A percentile compares a stretch with the other conserved stretches of the same genome.
Conservation (phyloP, 2,888 invertebrate species). For the Xestia xanthographa region DNA sequence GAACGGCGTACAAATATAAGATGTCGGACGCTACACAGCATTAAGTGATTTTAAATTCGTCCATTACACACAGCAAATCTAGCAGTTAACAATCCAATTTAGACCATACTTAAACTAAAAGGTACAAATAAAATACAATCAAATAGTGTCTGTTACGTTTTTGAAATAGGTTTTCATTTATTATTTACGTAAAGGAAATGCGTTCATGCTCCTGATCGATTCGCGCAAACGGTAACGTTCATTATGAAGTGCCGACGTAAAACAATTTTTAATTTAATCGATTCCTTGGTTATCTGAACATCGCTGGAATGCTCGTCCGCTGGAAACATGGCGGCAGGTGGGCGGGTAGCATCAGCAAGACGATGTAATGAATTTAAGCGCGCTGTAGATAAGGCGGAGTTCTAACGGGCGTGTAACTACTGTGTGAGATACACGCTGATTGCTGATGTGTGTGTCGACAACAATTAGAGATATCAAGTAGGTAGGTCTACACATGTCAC, state of each 20-base stretch:
- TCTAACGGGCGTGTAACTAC: not conserved
- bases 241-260: not conserved
- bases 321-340: not conserved
- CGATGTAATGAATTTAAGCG: not conserved
- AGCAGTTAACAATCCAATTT: no score
- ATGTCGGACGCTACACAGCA: no score
- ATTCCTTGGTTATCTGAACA: not conserved
- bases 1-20: no score
- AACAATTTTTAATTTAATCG: slow-evolving; percentile 25
- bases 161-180: not conserved
- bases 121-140: no score
- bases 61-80: no score
- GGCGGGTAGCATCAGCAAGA: not conserved
- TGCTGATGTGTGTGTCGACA: not conserved
- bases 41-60: no score
- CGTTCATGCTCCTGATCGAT: not conserved
- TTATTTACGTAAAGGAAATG: not conserved
- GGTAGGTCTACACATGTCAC: not conserved
- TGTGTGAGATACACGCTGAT: not conserved
- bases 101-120: no score
- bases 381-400: not conserved
- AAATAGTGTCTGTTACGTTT: no score
- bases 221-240: not conserved
- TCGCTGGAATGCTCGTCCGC: not conserved
- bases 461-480: not conserved